Conservation (phyloP, 2,888 invertebrate genomes). For the Dysmachus trigonus region DNA sequence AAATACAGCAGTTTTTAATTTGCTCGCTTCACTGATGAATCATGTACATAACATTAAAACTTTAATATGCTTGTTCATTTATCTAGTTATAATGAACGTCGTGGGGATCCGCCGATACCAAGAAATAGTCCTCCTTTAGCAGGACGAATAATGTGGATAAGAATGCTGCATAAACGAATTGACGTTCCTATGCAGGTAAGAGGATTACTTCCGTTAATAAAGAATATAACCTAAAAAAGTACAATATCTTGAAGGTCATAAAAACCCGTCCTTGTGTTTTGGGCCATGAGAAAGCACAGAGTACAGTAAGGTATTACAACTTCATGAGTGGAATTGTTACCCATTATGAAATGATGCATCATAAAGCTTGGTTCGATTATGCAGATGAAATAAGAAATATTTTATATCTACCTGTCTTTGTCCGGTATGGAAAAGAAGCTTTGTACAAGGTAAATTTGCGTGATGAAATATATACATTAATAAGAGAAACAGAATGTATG, state of each 20-base stretch:
- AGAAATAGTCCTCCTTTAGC: slow-evolving; percentile 82
- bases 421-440: slow-evolving; percentile 62
- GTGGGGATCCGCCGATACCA: slow-evolving; percentile 77
- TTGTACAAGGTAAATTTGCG: slow-evolving; percentile 78
- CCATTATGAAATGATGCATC: slow-evolving; percentile 85
- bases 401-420: slow-evolving; percentile 75
- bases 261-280: slow-evolving; percentile 64
- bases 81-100: slow-evolving; percentile 76
- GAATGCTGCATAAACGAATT: slow-evolving; percentile 78
- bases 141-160: slow-evolving; percentile 84
- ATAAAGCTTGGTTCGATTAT: slow-evolving; percentile 81
- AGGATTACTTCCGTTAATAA: slow-evolving; percentile 53
- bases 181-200: slow-evolving; percentile 77
- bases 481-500: slow-evolving; percentile 84
- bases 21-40: too few species aligned
- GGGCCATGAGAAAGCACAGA: slow-evolving; percentile 74
- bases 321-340: slow-evolving; percentile 80
- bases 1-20: too few species aligned
- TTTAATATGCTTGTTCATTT: neutral
- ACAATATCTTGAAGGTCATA: slow-evolving; percentile 44
- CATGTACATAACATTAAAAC: neutral
- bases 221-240: slow-evolving; percentile 49
- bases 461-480: slow-evolving; percentile 74
- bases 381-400: slow-evolving; percentile 72
- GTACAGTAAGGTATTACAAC: slow-evolving; percentile 80